Evolutionary conservation across 2,113 vertebrate species (phyloP), one percentile per base, ranked within the genome.

Genomic region (Clarias batrachus): DNA sequence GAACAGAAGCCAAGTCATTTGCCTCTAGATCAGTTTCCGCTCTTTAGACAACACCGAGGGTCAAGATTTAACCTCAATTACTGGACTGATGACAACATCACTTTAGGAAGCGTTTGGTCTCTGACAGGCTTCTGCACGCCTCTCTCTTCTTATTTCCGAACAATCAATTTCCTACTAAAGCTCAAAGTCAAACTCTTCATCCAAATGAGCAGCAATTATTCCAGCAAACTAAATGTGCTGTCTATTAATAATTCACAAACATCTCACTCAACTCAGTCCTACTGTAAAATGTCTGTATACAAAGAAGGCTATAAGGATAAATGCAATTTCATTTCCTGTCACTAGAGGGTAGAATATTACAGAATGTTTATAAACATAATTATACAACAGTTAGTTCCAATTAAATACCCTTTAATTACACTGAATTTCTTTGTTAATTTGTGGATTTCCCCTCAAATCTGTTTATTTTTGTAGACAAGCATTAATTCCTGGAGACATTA

Each of bases 191-290:
- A 87, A 84, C 86, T 86, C 89, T 91, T 93, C 93, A 92, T 86
- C 89, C 87, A 91, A 93, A 92, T 89, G 89, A 91, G 89, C 82
- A 62, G 90, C 91, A 93, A 93, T 94, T 93, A 93, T 89, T 87
- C 85, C 78, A 3, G 85, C 91, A 93, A 91, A 90, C 81, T 83
- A 86, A 65, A 91, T 91, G 90, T 91, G 81, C 88, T 91, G 90
- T 92, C 91, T 87, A 91, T 90, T 86, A 92, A 87, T 91, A 90
- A 83, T 90, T 85, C 48, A 33, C 89, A 81, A 63, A 41, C 19
- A 62, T 57, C 79, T 62, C n/a, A 79, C 23, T 57, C 19, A 33
- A 30, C 54, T 56, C 48, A 27, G 56, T 19, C 17, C 27, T 79
- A 59, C 74, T 70, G 6, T 74, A 9, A 59, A 79, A 8, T 19